Evolutionary conservation across 2,888 invertebrate genomes (phyloP), one percentile per base, ranked within the genome.

Genomic region (Catocala nupta): DNA sequence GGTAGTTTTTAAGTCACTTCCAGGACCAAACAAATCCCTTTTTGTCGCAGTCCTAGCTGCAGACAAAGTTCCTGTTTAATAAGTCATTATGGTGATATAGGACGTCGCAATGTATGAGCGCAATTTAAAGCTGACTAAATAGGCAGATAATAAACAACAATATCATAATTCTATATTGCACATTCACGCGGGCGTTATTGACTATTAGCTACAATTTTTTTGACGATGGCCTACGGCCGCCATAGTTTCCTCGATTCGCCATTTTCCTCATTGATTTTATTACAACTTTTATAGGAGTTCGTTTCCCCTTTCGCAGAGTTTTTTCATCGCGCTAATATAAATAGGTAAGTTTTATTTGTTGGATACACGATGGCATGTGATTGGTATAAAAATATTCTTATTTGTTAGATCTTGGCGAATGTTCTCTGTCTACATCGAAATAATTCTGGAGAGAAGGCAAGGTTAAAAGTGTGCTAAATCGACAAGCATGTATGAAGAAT

Each of bases 261-360:
- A 51, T 51, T 51, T 52, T 42, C 52, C 33, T n/a, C 13, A 54
- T 55, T 47, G 55, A 55, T 55, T 55, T 55, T 55, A 55, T 55
- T 55, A 47, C 44, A 54, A 44, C 55, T 55, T 55, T 55, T 45
- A 45, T 55, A 55, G 16, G 12, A 47, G 16, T 55, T 55, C 34
- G 45, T 55, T 50, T 50, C 34, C 9, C 50, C 34, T 50, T 50
- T 50, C 12, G n/a, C 12, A 13, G 50, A 33, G 50, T 34, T 50
- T 50, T 50, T 50, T 50, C 50, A 50, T 50, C 12, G 50, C 11
- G 7, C 50, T 50, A 34, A 50, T n/a, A 34, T 33, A n/a, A 34
- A 50, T 25, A 50, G 50, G 50, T 50, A 50, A 50, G 34, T 50
- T 50, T 48, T 33, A 50, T 50, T 50, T 34, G 49, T 50, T 50